phyloP scores from a whole-genome alignment of 2,113 vertebrate genomes.

The Perccottus glenii region DNA sequence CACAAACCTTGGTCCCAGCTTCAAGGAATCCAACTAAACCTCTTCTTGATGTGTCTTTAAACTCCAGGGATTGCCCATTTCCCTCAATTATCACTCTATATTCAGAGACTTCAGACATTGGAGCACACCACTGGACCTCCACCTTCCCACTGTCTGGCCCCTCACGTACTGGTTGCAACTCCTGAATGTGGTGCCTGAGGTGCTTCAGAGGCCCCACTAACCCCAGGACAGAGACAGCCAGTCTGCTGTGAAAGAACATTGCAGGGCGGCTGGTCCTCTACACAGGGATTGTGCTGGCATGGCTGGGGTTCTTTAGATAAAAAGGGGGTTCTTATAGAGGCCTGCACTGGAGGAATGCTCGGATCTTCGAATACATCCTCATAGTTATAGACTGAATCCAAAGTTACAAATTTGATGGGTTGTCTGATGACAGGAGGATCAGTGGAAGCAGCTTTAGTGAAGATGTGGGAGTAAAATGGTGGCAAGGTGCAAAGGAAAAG shows the following conservation, averaged over 20 bases:
- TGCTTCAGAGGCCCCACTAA: constrained; percentile 46
- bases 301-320: not conserved
- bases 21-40: constrained; percentile 56
- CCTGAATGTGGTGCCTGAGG: constrained; percentile 62
- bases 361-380: not conserved
- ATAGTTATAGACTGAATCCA: not conserved
- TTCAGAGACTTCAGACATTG: constrained; percentile 66
- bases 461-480: constrained; percentile 30
- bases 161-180: constrained; percentile 33
- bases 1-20: constrained; percentile 73
- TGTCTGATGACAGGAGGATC: constrained; percentile 38
- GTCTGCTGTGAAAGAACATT: constrained; percentile 6
- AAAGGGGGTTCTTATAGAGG: fast-evolving
- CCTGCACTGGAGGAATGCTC: not conserved
- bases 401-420: constrained; percentile 32
- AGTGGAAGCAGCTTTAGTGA: constrained; percentile 29
- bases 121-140: constrained; percentile 79
- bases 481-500: constrained; percentile 53
- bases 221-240: constrained; percentile 75
- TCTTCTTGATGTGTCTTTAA: constrained; percentile 25
- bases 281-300: constrained; percentile 70
- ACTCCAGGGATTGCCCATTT: constrained; percentile 1
- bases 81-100: constrained; percentile 71
- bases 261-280: constrained; percentile 69
- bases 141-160: constrained; percentile 45